phyloP scores from a whole-genome alignment of 2,113 vertebrate genomes.

The Notarius quadriscutis region DNA sequence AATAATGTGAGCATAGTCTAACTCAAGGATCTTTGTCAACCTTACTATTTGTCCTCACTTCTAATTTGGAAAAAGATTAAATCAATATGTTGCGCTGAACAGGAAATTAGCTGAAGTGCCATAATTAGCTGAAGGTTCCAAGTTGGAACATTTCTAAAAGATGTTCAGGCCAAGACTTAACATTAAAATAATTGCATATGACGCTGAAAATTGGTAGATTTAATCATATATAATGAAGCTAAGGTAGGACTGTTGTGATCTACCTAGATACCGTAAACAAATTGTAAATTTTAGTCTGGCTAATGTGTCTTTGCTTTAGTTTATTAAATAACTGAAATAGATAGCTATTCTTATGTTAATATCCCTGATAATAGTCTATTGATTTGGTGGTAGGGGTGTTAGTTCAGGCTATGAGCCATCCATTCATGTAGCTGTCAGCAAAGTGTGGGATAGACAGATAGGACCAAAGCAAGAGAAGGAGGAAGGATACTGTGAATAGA shows the following conservation, averaged over 20 bases:
- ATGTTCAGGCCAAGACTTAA: background rate
- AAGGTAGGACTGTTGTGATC: background rate
- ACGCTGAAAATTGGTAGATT: background rate
- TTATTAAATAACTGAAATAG: conserved; percentile 1
- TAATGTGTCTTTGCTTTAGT: background rate
- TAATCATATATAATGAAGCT: background rate
- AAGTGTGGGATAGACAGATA: conserved; percentile 13
- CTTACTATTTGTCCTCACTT: background rate
- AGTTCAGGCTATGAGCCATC: background rate
- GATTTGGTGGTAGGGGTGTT: conserved; percentile 1
- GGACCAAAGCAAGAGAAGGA: background rate
- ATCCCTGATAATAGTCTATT: conserved; percentile 36
- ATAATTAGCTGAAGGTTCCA: background rate
- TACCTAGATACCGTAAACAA: background rate
- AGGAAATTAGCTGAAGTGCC: background rate
- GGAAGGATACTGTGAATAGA: background rate
- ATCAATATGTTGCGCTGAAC: background rate
- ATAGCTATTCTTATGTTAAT: background rate
- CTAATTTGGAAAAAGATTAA: background rate
- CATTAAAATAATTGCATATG: background rate
- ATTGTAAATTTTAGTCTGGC: background rate
- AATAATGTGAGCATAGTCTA: background rate
- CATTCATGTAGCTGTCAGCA: conserved; percentile 27
- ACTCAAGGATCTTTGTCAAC: background rate
- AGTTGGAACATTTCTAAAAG: background rate